phyloP scores from a whole-genome alignment of 2,797 vertebrate species.

The Mormyrops attenuatus region DNA sequence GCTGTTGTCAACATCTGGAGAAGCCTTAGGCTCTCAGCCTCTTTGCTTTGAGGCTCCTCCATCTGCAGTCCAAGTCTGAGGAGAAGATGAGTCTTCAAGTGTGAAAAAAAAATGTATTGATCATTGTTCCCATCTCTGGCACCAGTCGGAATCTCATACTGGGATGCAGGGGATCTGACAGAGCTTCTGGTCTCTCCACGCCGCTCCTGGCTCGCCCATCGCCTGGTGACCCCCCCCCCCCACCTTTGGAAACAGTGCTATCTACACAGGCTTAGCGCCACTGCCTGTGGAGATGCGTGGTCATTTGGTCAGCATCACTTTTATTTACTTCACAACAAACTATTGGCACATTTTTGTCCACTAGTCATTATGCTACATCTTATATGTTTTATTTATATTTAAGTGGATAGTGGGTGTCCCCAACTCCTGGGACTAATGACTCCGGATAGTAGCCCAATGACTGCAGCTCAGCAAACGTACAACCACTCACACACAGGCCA shows the following conservation, averaged over 20 bases:
- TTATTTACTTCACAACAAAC: not conserved
- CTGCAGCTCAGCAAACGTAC: not conserved
- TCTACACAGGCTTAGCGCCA: not conserved
- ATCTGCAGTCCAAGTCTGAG: not conserved
- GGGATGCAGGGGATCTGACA: not conserved
- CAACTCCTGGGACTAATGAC: not conserved
- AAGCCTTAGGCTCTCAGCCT: not conserved
- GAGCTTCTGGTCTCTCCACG: not conserved
- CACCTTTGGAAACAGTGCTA: not conserved
- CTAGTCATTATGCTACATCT: not conserved
- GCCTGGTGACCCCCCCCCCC: not conserved
- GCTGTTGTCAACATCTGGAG: not conserved
- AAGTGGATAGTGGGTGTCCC: not conserved
- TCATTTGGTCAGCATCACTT: not conserved
- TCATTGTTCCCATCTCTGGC: not conserved
- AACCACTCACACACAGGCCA: not conserved
- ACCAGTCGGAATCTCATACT: not conserved
- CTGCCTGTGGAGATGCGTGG: not conserved
- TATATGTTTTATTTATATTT: not conserved
- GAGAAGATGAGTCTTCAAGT: not conserved
- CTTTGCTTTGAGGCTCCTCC: not conserved
- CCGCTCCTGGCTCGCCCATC: not conserved
- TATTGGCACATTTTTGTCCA: not conserved
- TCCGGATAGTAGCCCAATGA: not conserved
- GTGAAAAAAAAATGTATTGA: not conserved